These are phyloP conservation scores for Ceratosolen solmsi DNA, from an alignment of 1,140 invertebrate genomes.

Conservation along the genomic window DNA sequence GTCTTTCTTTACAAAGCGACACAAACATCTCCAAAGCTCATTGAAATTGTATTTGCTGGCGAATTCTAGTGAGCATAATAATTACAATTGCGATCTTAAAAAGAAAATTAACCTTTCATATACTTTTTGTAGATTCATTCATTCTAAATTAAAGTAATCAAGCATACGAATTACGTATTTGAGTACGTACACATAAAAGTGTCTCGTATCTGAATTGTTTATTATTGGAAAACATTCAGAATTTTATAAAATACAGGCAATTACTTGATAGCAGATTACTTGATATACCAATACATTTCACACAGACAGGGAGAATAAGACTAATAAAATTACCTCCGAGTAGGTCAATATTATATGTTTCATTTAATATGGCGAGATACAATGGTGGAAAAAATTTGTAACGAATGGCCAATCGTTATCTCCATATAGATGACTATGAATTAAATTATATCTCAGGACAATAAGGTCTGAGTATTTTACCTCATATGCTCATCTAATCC, in stretches of 20 bases:
- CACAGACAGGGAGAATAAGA: neutral
- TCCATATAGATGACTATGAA: neutral
- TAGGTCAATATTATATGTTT: neutral
- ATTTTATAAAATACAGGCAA: neutral
- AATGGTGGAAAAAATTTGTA: neutral
- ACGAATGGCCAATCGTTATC: neutral
- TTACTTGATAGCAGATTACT: neutral
- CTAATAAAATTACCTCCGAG: neutral
- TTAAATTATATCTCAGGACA: neutral
- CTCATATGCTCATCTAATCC: neutral
- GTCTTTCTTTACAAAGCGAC: neutral
- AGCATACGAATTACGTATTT: neutral
- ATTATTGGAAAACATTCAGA: neutral
- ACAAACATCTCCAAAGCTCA: neutral
- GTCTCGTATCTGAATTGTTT: neutral
- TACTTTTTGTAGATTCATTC: too few species aligned
- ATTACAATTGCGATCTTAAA: constrained; percentile 1
- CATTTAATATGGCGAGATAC: neutral
- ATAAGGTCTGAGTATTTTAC: neutral
- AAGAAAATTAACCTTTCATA: neutral
- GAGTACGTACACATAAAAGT: too few species aligned
- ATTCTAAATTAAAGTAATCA: neutral
- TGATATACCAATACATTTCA: neutral
- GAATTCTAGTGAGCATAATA: neutral
- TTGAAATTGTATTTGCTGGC: neutral